These are phyloP conservation scores for Peromyscus maniculatus DNA, from an alignment of 2,113 vertebrate species.

Conservation along the genomic window DNA sequence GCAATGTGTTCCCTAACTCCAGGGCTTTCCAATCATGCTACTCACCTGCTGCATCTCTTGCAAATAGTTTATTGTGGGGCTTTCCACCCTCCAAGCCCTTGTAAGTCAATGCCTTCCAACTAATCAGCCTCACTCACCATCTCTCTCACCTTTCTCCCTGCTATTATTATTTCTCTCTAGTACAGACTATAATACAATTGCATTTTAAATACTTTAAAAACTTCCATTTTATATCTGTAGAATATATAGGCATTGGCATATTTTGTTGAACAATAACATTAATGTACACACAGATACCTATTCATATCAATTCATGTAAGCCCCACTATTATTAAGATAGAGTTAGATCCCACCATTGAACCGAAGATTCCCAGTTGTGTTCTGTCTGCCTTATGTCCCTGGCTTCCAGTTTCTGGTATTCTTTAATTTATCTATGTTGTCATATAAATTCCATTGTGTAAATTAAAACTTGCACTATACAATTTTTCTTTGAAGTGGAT, in stretches of 20 bases:
- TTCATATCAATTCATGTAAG: not conserved
- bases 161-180: not conserved
- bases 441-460: too few relatives aligned
- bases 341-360: not conserved
- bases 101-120: not conserved
- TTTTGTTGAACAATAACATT: not conserved
- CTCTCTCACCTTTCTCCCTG: too few relatives aligned
- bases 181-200: not conserved
- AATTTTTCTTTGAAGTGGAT: not conserved
- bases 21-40: not conserved
- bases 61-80: not conserved
- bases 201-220: not conserved
- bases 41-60: too few relatives aligned
- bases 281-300: not conserved
- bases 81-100: too few relatives aligned
- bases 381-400: not conserved
- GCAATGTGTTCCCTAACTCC: not conserved
- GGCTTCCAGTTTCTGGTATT: not conserved
- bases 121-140: not conserved
- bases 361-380: rapidly evolving
- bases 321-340: not conserved
- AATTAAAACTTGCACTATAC: not conserved
- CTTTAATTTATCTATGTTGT: not conserved
- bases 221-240: not conserved
- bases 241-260: not conserved